Evolutionary conservation across 2,888 invertebrate genomes (phyloP).

Genomic region (Microplitis deprimator): DNA sequence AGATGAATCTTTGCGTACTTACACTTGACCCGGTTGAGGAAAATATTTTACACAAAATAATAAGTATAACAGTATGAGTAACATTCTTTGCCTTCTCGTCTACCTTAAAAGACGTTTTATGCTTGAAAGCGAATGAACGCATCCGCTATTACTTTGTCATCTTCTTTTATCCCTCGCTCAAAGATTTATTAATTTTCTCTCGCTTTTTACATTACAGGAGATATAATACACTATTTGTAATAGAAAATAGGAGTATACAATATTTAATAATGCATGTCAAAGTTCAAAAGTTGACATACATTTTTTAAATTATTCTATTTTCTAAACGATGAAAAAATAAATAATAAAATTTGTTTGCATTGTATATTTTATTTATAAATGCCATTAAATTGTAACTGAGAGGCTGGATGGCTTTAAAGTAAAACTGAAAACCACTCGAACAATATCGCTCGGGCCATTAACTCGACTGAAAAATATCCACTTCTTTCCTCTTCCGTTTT

Average conservation of each 20-base stretch:
- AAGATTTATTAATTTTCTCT: not conserved
- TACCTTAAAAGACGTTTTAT: not conserved
- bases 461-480: conserved; percentile 2
- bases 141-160: not conserved
- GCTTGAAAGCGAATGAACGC: not conserved
- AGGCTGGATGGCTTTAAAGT: not conserved
- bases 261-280: not conserved
- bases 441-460: conserved; percentile 3
- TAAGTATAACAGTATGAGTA: not conserved
- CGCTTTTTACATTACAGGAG: not conserved
- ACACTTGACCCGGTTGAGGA: not conserved
- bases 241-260: not conserved
- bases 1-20: not conserved
- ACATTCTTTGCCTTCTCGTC: not conserved
- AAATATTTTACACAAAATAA: not conserved
- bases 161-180: not conserved
- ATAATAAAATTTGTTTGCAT: not conserved
- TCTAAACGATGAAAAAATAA: too few relatives aligned
- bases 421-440: conserved; percentile 7
- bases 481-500: conserved; percentile 1
- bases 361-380: not conserved
- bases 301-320: too few relatives aligned
- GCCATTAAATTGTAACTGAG: not conserved
- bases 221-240: not conserved
- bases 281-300: too few relatives aligned